phyloP scores from a whole-genome alignment of 2,113 vertebrate species.

The Caretta caretta region DNA sequence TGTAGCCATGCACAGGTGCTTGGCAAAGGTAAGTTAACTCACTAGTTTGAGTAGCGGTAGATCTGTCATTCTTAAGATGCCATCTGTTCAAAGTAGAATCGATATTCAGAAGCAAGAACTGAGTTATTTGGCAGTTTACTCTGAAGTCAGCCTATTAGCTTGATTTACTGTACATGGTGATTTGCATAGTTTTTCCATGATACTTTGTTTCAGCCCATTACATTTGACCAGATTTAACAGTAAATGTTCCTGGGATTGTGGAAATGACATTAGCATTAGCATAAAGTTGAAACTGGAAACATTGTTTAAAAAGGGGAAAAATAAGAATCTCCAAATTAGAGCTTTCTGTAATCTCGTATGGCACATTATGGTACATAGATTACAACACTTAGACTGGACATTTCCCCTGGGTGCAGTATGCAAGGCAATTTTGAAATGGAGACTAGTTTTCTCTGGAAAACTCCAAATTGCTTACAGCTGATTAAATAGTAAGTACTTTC shows the following conservation, averaged over 20 bases:
- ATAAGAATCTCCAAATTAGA: slow-evolving; percentile 15
- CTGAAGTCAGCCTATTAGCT: slow-evolving; percentile 61
- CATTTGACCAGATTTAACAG: slow-evolving; percentile 45
- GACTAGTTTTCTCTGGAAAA: slow-evolving; percentile 37
- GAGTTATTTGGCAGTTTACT: slow-evolving; percentile 58
- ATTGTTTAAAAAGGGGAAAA: slow-evolving; percentile 37
- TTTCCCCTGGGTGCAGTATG: not conserved
- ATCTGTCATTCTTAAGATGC: slow-evolving; percentile 43
- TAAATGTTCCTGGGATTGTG: slow-evolving; percentile 40
- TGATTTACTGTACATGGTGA: slow-evolving; percentile 65
- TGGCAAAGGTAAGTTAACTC: slow-evolving; percentile 34
- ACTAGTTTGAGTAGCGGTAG: slow-evolving; percentile 57
- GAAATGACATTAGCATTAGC: slow-evolving; percentile 41
- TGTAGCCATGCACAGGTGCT: slow-evolving; percentile 31
- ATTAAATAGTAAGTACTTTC: slow-evolving; percentile 25
- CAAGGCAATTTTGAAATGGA: slow-evolving; percentile 25
- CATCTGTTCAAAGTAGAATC: slow-evolving; percentile 41
- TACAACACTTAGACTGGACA: slow-evolving; percentile 23
- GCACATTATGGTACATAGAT: not conserved
- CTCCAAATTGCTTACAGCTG: slow-evolving; percentile 23
- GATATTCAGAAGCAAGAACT: slow-evolving; percentile 59
- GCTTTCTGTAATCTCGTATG: slow-evolving; percentile 5
- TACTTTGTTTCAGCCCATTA: slow-evolving; percentile 75
- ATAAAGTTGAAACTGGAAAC: slow-evolving; percentile 46
- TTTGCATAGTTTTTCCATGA: slow-evolving; percentile 77